Evolutionary conservation across 2,113 vertebrate genomes (phyloP).

Genomic region (Pseudopodoces humilis): DNA sequence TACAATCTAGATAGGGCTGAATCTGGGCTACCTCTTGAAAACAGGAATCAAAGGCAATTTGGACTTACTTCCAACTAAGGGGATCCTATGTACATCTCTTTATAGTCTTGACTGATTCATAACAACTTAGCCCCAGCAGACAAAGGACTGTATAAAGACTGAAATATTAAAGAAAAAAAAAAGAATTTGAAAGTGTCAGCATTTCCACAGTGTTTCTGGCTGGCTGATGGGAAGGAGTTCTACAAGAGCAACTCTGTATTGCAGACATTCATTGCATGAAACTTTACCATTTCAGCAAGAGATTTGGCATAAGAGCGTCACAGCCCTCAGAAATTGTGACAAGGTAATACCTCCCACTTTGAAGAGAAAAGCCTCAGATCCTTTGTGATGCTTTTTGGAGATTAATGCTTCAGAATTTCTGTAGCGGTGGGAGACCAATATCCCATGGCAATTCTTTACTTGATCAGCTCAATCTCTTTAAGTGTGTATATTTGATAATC

Average conservation of each 20-base stretch:
- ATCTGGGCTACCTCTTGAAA: neutral
- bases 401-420: neutral
- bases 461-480: neutral
- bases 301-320: neutral
- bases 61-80: neutral
- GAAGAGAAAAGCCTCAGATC: slow-evolving; percentile 8
- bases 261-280: neutral
- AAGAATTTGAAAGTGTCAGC: neutral
- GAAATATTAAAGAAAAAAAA: neutral
- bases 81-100: neutral
- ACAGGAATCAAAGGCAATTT: neutral
- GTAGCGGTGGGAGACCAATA: slow-evolving; percentile 1
- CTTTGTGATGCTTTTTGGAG: neutral
- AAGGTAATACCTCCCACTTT: neutral
- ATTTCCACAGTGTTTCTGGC: neutral
- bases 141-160: neutral
- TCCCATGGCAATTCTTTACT: neutral
- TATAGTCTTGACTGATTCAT: neutral
- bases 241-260: neutral
- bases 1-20: neutral
- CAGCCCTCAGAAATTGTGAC: neutral
- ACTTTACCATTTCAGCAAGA: neutral
- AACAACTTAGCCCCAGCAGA: neutral
- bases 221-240: neutral
- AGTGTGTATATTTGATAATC: neutral